phyloP scores from a whole-genome alignment of 1,140 invertebrate species.

The Drosophila equinoxialis region DNA sequence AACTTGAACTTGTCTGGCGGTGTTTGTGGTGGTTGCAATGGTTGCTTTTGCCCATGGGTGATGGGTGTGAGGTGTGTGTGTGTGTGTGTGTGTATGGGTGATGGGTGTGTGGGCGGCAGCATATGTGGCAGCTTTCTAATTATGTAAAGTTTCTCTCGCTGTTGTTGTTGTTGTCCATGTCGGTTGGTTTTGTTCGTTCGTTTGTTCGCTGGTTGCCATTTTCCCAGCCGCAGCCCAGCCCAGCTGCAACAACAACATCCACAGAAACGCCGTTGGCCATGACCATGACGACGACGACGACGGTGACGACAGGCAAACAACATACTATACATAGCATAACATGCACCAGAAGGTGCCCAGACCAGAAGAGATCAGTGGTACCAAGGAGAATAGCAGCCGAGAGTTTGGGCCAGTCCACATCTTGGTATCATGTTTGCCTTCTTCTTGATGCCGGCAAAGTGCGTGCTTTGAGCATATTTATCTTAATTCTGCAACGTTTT shows the following conservation, averaged over 20 bases:
- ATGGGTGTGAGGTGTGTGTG: too few relatives aligned
- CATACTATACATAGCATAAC: conserved; percentile 32
- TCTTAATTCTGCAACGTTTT: conserved; percentile 74
- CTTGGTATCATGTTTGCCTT: conserved; percentile 26
- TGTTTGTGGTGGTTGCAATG: conserved; percentile 47
- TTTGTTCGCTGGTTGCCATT: conserved; percentile 18
- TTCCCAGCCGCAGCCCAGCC: conserved; percentile 18
- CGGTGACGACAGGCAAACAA: conserved; percentile 56
- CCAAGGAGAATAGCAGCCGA: background rate
- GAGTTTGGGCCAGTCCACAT: conserved; percentile 2
- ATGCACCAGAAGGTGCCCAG: conserved; percentile 45
- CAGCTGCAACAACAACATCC: conserved; percentile 25
- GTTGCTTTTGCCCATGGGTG: background rate
- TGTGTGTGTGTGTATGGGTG: background rate
- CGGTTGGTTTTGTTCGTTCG: conserved; percentile 16
- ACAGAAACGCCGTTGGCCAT: conserved; percentile 48
- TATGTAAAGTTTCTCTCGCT: conserved; percentile 63
- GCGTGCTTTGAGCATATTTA: conserved; percentile 82
- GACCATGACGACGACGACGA: conserved; percentile 34
- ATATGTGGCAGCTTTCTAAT: conserved; percentile 77
- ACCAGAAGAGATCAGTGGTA: background rate
- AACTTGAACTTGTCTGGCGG: conserved; percentile 75
- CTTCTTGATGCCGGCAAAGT: conserved; percentile 50
- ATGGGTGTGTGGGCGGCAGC: conserved; percentile 46
- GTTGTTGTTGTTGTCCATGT: conserved; percentile 21